Base-by-base conservation (phyloP, 2,888 invertebrate genomes). In the Pediacus dermestoides region DNA sequence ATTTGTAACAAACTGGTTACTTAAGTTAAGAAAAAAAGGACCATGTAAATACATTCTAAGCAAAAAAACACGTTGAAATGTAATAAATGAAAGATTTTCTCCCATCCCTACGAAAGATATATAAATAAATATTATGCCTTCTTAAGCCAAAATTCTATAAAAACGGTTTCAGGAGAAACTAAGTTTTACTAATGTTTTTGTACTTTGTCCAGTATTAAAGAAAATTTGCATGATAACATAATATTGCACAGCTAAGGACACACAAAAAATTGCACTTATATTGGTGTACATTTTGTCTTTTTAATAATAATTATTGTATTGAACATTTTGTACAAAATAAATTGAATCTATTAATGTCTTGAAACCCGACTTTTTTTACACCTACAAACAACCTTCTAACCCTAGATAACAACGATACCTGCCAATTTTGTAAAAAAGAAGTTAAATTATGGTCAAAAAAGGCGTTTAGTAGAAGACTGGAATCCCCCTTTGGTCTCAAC, bases 241-340 rank as follows among this genome's bases (percentile, higher is more conserved):
- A 48, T 52, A 48, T 57, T 52, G 62, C 63, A 63, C 63, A 42
- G 57, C 60, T 61, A 48, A 58, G 54, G 52, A 60, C 57, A 58
- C 23, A 23, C n/a, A 23, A 10, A 23, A 23, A 57, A 56, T 54
- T 51, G 59, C 61, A 61, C 62, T 51, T 46, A 42, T 47, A 48
- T 48, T 52, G 40, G 45, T 49, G 49, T 53, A 46, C 45, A 49
- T 56, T 55, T 57, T 58, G 23, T 23, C 28, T 28, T 28, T 28
- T 28, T 28, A 28, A 9, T 28, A 28, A 28, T 57, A 48, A 52
- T 50, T 45, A 54, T 50, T 55, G 55, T 56, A 56, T 53, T 58
- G 52, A 50, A 58, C 52, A 56, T 62, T 62, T 62, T 62, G 58
- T 62, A 62, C 58, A 60, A 58, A 61, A 55, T 52, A 50, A 58